A percentile compares a stretch with the other conserved stretches of the same genome.
These are phyloP conservation scores for Paragorgia papillata DNA, from an alignment of 92 coral and sea anemone genomes.

Conservation along the genomic window DNA sequence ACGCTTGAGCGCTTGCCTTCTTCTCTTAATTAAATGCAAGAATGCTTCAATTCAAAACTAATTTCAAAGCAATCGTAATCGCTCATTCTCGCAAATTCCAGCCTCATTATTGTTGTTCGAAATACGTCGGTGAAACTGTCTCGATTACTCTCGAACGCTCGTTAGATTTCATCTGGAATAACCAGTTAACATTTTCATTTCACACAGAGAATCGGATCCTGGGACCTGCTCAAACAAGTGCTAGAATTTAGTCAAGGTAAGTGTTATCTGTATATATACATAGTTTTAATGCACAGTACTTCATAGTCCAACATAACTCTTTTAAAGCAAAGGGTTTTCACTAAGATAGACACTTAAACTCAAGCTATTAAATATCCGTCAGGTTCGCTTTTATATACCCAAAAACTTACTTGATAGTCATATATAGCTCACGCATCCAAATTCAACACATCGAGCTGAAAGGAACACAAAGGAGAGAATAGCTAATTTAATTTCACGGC, in stretches of 20 bases:
- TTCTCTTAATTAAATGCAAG: conserved; percentile 27
- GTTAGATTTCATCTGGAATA: neutral
- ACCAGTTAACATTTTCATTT: neutral
- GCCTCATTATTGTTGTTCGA: neutral
- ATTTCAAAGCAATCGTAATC: neutral
- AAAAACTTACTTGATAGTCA: too few species aligned
- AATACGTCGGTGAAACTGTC: neutral
- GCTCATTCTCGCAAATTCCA: conserved; percentile 2
- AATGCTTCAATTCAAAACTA: neutral
- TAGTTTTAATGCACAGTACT: too few species aligned
- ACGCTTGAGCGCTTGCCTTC: conserved; percentile 20
- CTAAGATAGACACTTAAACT: too few species aligned
- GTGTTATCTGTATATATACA: too few species aligned
- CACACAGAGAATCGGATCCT: neutral
- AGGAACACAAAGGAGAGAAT: too few species aligned
- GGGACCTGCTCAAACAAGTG: neutral
- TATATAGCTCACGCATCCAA: too few species aligned
- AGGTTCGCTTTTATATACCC: too few species aligned
- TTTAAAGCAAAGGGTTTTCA: too few species aligned
- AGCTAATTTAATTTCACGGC: too few species aligned
- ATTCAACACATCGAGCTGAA: too few species aligned
- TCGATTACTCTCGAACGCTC: neutral
- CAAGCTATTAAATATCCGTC: too few species aligned
- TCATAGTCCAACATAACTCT: too few species aligned
- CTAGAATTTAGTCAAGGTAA: neutral